Conservation (phyloP, 1,140 invertebrate species). For the Tenebrio molitor region DNA sequence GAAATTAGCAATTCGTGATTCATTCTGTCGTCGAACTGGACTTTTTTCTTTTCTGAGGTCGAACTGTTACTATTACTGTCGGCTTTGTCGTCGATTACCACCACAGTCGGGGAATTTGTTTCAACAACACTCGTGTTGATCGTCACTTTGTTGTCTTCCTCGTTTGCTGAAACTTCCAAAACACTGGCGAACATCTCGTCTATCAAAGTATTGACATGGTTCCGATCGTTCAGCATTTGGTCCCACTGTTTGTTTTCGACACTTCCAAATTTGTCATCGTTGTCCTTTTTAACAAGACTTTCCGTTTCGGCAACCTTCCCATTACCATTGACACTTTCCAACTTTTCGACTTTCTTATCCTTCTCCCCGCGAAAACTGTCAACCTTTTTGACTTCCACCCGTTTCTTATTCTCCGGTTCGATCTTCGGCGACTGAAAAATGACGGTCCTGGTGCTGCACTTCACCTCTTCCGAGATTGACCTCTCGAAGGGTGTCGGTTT, state of each 20-base stretch:
- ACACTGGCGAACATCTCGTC: slow-evolving; percentile 65
- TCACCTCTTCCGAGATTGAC: slow-evolving; percentile 53
- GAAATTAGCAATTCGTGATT: slow-evolving; percentile 73
- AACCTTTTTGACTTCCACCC: slow-evolving; percentile 14
- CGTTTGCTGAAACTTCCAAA: slow-evolving; percentile 53
- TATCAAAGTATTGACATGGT: slow-evolving; percentile 63
- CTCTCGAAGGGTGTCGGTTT: slow-evolving; percentile 48
- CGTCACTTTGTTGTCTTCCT: slow-evolving; percentile 4
- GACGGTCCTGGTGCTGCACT: slow-evolving; percentile 58
- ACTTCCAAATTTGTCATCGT: neutral
- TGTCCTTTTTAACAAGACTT: slow-evolving; percentile 8
- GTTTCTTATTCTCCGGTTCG: slow-evolving; percentile 38
- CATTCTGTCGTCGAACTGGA: slow-evolving; percentile 69
- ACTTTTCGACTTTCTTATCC: slow-evolving; percentile 28
- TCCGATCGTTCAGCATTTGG: slow-evolving; percentile 58
- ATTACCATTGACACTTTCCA: slow-evolving; percentile 33
- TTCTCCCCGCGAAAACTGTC: slow-evolving; percentile 30
- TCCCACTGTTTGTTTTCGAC: slow-evolving; percentile 41
- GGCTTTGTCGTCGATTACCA: slow-evolving; percentile 54
- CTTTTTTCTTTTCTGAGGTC: slow-evolving; percentile 63
- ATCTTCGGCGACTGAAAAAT: slow-evolving; percentile 57
- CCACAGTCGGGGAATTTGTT: slow-evolving; percentile 50
- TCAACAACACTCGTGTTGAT: slow-evolving; percentile 14
- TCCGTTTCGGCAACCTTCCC: slow-evolving; percentile 15
- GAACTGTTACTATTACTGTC: slow-evolving; percentile 55